Evolutionary conservation across 2,797 vertebrate genomes (phyloP).

Genomic region (Peromyscus eremicus): DNA sequence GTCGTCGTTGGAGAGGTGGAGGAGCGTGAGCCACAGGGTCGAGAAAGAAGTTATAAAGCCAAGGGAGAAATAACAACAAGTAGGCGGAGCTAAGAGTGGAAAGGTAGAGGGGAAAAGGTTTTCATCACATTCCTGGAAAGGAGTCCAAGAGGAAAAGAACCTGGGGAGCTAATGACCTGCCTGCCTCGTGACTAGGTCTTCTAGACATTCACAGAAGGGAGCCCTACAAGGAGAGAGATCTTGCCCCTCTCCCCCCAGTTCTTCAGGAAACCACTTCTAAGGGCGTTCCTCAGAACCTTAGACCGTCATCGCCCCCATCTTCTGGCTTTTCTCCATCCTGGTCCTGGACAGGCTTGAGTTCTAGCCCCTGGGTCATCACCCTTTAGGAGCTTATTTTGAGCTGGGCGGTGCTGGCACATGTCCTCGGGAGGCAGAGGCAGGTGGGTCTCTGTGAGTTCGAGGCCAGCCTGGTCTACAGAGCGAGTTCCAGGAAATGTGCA

Average conservation of each 20-base stretch:
- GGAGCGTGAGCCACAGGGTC: background rate
- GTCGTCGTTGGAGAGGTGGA: background rate
- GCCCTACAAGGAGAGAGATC: background rate
- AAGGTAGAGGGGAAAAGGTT: background rate
- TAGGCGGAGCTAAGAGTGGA: background rate
- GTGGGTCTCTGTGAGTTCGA: background rate
- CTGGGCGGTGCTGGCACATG: background rate
- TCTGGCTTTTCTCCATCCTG: background rate
- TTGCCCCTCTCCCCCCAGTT: background rate
- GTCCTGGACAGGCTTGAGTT: background rate
- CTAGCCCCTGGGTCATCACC: background rate
- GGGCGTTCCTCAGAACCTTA: background rate
- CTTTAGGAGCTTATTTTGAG: background rate
- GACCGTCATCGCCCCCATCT: background rate
- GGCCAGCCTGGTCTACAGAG: background rate
- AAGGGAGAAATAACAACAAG: background rate
- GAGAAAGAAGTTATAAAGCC: conserved; percentile 3
- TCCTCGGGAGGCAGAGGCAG: background rate
- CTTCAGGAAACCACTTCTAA: background rate
- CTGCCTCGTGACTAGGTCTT: background rate
- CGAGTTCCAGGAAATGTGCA: background rate
- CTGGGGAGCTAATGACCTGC: background rate
- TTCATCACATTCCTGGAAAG: background rate
- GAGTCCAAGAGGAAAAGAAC: background rate
- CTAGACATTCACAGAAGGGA: background rate